Conservation (phyloP, 2,888 invertebrate genomes). For the Leptopilina drosophilae region DNA sequence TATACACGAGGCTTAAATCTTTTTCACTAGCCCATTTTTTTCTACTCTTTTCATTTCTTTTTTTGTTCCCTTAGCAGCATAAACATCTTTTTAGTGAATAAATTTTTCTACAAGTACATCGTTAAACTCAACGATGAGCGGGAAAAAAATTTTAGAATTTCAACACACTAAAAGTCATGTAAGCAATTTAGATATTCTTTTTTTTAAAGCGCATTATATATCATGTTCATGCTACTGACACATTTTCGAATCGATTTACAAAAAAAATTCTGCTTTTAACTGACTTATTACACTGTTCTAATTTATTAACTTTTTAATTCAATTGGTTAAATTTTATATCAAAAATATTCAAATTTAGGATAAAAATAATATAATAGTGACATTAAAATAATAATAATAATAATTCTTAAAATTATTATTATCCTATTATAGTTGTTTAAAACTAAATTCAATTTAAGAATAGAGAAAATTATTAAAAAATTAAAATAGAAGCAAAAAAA, state of each 20-base stretch:
- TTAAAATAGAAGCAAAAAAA: no score
- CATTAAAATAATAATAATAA: no score
- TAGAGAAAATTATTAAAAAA: no score
- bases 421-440: no score
- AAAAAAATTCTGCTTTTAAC: no score
- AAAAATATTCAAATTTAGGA: no score
- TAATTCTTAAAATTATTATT: no score
- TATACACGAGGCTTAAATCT: neutral
- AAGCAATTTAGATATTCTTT: constrained; percentile 12
- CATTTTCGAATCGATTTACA: neutral
- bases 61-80: neutral
- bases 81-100: constrained; percentile 16
- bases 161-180: constrained; percentile 2
- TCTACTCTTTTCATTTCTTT: neutral
- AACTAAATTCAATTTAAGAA: no score
- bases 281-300: no score
- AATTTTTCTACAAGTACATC: constrained; percentile 8
- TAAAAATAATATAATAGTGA: no score
- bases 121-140: constrained; percentile 9
- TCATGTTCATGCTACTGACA: constrained; percentile 11
- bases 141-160: neutral
- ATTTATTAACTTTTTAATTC: no score
- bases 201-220: neutral
- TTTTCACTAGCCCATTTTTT: neutral
- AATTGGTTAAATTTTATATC: no score